Evolutionary conservation across 2,113 vertebrate species (phyloP).

Genomic region (Corythoichthys haematopterus): DNA sequence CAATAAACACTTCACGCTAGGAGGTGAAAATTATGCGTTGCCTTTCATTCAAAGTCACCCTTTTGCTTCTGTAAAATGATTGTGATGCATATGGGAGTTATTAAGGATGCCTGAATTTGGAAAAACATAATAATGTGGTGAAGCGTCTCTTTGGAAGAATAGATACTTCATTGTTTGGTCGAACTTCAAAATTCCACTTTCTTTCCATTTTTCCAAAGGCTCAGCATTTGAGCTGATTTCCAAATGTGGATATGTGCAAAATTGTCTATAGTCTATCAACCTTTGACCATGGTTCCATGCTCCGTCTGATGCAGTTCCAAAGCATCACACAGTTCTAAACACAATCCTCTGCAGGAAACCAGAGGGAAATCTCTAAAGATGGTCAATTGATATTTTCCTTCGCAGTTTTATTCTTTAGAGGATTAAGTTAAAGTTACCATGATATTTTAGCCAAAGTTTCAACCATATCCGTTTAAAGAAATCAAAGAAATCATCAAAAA

Average conservation of each 20-base stretch:
- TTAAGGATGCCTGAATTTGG: conserved; percentile 46
- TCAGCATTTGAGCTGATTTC: conserved; percentile 41
- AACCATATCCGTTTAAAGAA: background rate
- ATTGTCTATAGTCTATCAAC: conserved; percentile 39
- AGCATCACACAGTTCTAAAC: conserved; percentile 8
- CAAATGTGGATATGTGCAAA: conserved; percentile 46
- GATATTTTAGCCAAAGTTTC: background rate
- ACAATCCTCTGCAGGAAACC: conserved; percentile 22
- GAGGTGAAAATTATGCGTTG: conserved; percentile 26
- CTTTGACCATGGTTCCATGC: conserved; percentile 47
- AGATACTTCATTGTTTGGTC: conserved; percentile 45
- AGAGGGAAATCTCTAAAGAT: conserved; percentile 39
- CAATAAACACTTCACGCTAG: conserved; percentile 2
- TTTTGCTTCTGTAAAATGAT: conserved; percentile 26
- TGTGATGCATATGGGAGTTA: conserved; percentile 47
- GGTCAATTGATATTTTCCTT: conserved; percentile 30
- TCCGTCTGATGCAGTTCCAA: conserved; percentile 36
- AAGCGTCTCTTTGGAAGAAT: conserved; percentile 32
- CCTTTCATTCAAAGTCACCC: conserved; percentile 20
- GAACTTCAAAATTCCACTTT: conserved; percentile 22
- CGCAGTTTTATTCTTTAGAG: conserved; percentile 22
- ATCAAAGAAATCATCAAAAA: background rate
- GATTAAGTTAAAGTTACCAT: background rate
- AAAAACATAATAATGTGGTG: conserved; percentile 38
- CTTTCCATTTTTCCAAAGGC: conserved; percentile 29